A percentile compares a stretch with the other conserved stretches of the same genome.
Evolutionary conservation across 1,140 invertebrate genomes (phyloP).

Genomic region (Apis florea): DNA sequence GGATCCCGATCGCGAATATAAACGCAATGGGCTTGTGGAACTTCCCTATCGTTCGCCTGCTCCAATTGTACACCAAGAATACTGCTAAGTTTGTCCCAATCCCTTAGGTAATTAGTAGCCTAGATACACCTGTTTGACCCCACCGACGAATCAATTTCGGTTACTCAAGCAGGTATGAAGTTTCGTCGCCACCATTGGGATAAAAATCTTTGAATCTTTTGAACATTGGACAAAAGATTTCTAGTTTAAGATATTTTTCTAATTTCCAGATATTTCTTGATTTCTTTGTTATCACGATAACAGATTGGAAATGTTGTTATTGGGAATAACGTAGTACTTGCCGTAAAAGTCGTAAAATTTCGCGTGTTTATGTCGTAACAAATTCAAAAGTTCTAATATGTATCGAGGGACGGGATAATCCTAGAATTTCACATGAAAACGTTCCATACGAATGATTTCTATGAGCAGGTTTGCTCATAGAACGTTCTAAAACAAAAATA

Average conservation of each 20-base stretch:
- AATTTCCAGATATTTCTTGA: no score
- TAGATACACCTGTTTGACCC: conserved; percentile 51
- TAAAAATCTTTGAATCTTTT: neutral
- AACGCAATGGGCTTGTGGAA: conserved; percentile 46
- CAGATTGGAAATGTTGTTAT: no score
- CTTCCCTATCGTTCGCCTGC: conserved; percentile 54
- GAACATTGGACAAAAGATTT: neutral
- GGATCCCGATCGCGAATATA: conserved; percentile 64
- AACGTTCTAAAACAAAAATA: conserved; percentile 21
- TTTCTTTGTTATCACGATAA: no score
- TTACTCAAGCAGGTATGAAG: conserved; percentile 9
- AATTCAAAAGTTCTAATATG: neutral
- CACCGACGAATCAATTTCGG: conserved; percentile 33
- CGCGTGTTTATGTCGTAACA: neutral
- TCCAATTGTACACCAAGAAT: conserved; percentile 47
- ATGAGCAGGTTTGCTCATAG: neutral
- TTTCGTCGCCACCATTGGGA: neutral
- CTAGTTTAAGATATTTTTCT: no score
- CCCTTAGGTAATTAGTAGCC: conserved; percentile 58
- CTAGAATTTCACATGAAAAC: neutral
- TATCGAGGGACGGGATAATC: neutral
- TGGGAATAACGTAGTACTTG: no score
- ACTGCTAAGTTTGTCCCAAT: conserved; percentile 56
- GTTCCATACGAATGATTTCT: conserved; percentile 4
- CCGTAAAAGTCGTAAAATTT: no score